Evolutionary conservation across 2,797 vertebrate genomes (phyloP).

Genomic region (Falco rusticolus): DNA sequence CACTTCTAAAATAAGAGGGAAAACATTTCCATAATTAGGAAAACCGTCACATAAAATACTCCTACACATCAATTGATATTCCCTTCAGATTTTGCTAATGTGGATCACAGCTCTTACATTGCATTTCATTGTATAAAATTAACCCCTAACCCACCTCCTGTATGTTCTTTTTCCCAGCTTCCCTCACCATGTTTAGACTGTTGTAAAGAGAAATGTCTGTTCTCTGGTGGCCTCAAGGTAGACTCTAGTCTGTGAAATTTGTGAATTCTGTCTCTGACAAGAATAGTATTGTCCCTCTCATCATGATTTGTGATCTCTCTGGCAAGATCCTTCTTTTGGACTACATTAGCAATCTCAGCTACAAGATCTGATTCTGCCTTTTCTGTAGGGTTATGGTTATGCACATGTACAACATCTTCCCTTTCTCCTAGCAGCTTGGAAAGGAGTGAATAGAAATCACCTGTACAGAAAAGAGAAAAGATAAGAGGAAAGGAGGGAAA

Average conservation of each 20-base stretch:
- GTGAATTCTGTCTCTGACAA: slow-evolving; percentile 94
- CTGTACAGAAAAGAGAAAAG: slow-evolving; percentile 82
- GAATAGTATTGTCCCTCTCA: slow-evolving; percentile 81
- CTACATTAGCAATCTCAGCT: slow-evolving; percentile 91
- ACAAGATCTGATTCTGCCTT: slow-evolving; percentile 86
- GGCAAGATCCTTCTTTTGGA: slow-evolving; percentile 89
- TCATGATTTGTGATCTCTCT: slow-evolving; percentile 78
- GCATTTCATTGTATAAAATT: slow-evolving; percentile 41
- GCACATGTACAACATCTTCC: slow-evolving; percentile 86
- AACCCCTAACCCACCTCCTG: slow-evolving; percentile 88
- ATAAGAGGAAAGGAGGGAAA: slow-evolving; percentile 51
- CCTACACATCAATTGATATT: slow-evolving; percentile 43
- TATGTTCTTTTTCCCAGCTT: slow-evolving; percentile 73
- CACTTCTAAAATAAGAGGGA: neutral
- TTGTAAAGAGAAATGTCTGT: slow-evolving; percentile 75
- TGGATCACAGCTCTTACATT: slow-evolving; percentile 41
- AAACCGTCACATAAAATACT: neutral
- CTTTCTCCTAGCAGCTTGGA: slow-evolving; percentile 93
- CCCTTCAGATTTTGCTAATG: slow-evolving; percentile 81
- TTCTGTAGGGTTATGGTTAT: slow-evolving; percentile 87
- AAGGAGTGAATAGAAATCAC: slow-evolving; percentile 95
- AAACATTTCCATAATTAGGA: neutral
- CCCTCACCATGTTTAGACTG: slow-evolving; percentile 73
- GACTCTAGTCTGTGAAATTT: slow-evolving; percentile 93
- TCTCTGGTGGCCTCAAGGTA: slow-evolving; percentile 83